Evolutionary conservation across 2,113 vertebrate genomes (phyloP).

Genomic region (Engraulis encrasicolus): DNA sequence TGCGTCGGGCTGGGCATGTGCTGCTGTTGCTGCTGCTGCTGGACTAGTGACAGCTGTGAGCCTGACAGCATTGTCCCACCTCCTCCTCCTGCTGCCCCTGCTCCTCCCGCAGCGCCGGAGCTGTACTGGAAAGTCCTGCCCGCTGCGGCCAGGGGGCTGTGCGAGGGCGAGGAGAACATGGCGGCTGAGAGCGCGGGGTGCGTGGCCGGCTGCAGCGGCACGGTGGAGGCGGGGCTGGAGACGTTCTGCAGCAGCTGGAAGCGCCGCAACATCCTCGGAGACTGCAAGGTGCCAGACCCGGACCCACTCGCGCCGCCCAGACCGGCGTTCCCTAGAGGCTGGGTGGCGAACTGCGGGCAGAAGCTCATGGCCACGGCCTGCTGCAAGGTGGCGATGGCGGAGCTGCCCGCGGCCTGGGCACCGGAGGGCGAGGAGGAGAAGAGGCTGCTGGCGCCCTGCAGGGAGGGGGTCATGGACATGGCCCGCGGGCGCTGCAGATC

Average conservation of each 20-base stretch:
- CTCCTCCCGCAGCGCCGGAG: constrained; percentile 64
- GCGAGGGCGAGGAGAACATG: constrained; percentile 74
- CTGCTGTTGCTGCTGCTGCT: constrained; percentile 76
- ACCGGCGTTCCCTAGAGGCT: constrained; percentile 54
- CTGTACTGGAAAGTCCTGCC: constrained; percentile 84
- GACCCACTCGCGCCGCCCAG: too few species aligned
- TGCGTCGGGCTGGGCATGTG: constrained; percentile 74
- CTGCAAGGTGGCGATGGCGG: constrained; percentile 91
- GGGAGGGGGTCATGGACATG: constrained; percentile 74
- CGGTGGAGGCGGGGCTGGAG: constrained; percentile 77
- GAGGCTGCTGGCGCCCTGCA: constrained; percentile 58
- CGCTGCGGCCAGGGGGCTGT: constrained; percentile 76
- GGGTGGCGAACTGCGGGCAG: constrained; percentile 87
- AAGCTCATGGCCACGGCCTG: constrained; percentile 98
- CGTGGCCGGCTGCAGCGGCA: constrained; percentile 75
- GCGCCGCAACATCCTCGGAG: constrained; percentile 85
- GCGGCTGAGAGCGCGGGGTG: constrained; percentile 68
- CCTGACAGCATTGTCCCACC: constrained; percentile 69
- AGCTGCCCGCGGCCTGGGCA: constrained; percentile 77
- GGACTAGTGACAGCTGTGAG: constrained; percentile 86
- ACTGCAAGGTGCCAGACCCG: constrained; percentile 80
- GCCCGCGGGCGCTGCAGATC: constrained; percentile 82
- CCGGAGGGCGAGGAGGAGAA: constrained; percentile 40
- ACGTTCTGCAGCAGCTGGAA: constrained; percentile 84
- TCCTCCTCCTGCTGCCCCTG: constrained; percentile 57